Conservation (phyloP, 2,113 vertebrate species). For the Scolopax mira region DNA sequence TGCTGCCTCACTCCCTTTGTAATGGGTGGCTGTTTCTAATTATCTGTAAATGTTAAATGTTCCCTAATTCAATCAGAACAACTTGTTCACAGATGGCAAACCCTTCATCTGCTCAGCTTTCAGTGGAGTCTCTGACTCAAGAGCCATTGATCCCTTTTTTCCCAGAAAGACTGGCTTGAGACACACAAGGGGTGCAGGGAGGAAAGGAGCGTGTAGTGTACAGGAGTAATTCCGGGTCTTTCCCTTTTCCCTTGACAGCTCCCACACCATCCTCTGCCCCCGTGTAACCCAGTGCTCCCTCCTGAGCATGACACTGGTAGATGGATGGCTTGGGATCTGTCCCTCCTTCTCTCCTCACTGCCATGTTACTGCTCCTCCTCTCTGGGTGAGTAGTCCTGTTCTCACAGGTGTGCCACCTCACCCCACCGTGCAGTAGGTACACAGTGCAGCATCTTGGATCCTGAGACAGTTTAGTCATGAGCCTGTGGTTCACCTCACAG, state of each 20-base stretch:
- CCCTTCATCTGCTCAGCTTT: constrained; percentile 58
- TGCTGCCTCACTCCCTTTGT: constrained; percentile 16
- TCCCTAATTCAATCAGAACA: constrained; percentile 66
- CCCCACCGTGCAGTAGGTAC: background rate
- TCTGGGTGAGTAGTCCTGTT: background rate
- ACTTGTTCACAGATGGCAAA: constrained; percentile 65
- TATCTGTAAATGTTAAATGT: constrained; percentile 68
- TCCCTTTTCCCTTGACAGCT: background rate
- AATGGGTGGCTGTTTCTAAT: constrained; percentile 65
- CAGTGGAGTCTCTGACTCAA: background rate
- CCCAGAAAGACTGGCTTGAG: background rate
- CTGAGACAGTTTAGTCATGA: background rate
- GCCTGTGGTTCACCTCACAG: background rate
- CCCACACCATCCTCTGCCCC: background rate
- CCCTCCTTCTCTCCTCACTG: background rate
- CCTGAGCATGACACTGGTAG: background rate
- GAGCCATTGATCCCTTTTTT: background rate
- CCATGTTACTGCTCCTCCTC: background rate
- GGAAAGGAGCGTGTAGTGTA: fast-evolving
- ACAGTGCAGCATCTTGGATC: background rate
- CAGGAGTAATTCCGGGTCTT: background rate
- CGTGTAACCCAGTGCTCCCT: fast-evolving
- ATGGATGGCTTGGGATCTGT: background rate
- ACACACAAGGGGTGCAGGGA: too few species aligned
- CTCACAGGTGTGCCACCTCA: background rate